A percentile compares a stretch with the other conserved stretches of the same genome.
Evolutionary conservation across 2,888 invertebrate species (phyloP).

Genomic region (Drosophila maculinotata): DNA sequence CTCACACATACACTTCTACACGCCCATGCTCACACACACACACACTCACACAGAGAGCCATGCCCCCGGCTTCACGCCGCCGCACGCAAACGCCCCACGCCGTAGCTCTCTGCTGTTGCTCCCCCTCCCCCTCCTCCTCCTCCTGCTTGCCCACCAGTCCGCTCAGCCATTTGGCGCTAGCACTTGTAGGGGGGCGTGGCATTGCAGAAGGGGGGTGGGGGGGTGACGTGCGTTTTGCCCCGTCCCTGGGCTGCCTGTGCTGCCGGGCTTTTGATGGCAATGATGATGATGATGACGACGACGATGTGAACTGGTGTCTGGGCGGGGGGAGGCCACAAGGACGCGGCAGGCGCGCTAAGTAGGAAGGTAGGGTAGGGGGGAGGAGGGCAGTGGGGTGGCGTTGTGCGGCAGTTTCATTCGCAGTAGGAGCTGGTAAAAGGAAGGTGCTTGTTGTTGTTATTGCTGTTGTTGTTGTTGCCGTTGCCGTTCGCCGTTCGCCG

Average conservation of each 20-base stretch:
- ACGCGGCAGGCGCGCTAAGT: conserved; percentile 52
- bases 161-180: conserved; percentile 60
- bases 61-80: conserved; percentile 50
- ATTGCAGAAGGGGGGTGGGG: not conserved
- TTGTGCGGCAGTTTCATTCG: conserved; percentile 43
- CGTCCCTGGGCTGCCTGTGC: conserved; percentile 50
- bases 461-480: conserved; percentile 7
- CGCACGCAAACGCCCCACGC: conserved; percentile 58
- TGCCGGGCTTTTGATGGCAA: conserved; percentile 67
- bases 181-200: conserved; percentile 3
- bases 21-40: conserved; percentile 42
- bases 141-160: conserved; percentile 27
- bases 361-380: conserved; percentile 10
- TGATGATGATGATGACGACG: conserved; percentile 46
- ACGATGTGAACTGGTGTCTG: conserved; percentile 48
- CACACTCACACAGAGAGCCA: conserved; percentile 39
- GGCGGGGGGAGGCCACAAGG: conserved; percentile 58
- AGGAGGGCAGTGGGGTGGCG: conserved; percentile 10
- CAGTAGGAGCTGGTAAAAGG: conserved; percentile 59
- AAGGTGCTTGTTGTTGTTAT: conserved; percentile 44
- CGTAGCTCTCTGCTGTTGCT: conserved; percentile 4
- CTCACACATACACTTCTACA: conserved; percentile 32
- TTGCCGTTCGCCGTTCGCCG: conserved; percentile 37
- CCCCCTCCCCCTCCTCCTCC: conserved; percentile 12
- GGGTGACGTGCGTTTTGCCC: conserved; percentile 36